phyloP scores from a whole-genome alignment of 2,888 invertebrate genomes.

The Meganola albula region DNA sequence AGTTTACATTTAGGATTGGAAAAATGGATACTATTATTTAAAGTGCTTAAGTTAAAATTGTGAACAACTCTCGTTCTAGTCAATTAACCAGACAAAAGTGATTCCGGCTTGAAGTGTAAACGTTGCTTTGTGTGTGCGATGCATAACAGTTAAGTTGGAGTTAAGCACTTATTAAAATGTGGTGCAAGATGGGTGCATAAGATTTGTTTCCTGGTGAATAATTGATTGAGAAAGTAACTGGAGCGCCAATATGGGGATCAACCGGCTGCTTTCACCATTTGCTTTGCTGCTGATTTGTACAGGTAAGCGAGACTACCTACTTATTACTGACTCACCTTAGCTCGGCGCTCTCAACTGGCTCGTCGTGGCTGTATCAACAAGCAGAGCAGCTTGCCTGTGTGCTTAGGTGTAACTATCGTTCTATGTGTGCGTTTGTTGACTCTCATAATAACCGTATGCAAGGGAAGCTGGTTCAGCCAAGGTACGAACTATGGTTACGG shows the following conservation, averaged over 20 bases:
- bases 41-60: constrained; percentile 37
- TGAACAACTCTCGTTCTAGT: constrained; percentile 30
- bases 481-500: constrained; percentile 25
- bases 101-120: constrained; percentile 33
- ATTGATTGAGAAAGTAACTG: constrained; percentile 59
- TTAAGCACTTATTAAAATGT: constrained; percentile 47
- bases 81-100: constrained; percentile 32
- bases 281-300: constrained; percentile 68
- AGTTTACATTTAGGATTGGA: constrained; percentile 52
- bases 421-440: constrained; percentile 39
- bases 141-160: constrained; percentile 54
- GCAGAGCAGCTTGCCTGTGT: constrained; percentile 24
- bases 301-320: constrained; percentile 66
- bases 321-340: constrained; percentile 61
- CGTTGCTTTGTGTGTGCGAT: constrained; percentile 39
- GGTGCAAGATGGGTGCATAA: constrained; percentile 61
- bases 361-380: constrained; percentile 46
- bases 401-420: constrained; percentile 18
- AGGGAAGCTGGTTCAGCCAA: constrained; percentile 26
- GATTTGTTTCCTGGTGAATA: constrained; percentile 46
- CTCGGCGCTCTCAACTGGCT: constrained; percentile 36
- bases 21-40: constrained; percentile 47
- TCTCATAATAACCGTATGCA: constrained; percentile 28
- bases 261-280: constrained; percentile 68
- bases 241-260: constrained; percentile 57